Evolutionary conservation across 2,113 vertebrate genomes (phyloP).

Genomic region (Verasper variegatus): DNA sequence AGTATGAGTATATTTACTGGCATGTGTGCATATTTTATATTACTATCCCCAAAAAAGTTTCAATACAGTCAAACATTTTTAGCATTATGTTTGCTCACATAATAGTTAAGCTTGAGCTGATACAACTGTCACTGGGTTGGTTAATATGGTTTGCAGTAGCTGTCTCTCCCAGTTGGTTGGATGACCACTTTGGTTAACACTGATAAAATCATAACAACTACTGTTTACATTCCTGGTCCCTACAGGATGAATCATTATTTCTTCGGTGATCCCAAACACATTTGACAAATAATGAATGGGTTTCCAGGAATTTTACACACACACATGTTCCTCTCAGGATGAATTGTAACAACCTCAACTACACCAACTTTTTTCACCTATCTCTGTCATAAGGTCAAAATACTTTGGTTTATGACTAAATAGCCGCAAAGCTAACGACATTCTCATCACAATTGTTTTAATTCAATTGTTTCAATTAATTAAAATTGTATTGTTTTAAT

Average conservation of each 20-base stretch:
- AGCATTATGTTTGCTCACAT: not conserved
- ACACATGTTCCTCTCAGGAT: not conserved
- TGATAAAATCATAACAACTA: not conserved
- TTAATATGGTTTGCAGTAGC: not conserved
- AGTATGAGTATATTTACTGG: conserved; percentile 24
- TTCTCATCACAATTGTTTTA: not conserved
- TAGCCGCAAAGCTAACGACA: not conserved
- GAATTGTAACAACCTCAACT: too few species aligned
- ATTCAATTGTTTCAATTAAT: too few species aligned
- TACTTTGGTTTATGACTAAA: not conserved
- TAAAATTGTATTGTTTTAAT: too few species aligned
- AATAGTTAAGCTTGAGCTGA: not conserved
- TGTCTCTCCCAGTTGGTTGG: not conserved
- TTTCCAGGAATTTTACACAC: not conserved
- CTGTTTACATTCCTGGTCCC: not conserved
- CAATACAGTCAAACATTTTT: not conserved
- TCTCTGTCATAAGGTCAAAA: not conserved
- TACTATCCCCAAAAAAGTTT: not conserved
- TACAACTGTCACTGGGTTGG: not conserved
- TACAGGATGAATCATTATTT: too few species aligned
- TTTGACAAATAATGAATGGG: not conserved
- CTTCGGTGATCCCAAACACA: too few species aligned
- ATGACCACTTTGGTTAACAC: too few species aligned
- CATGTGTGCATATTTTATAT: conserved; percentile 7
- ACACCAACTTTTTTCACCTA: not conserved